phyloP scores from a whole-genome alignment of 2,797 vertebrate genomes.

The Champsocephalus esox region DNA sequence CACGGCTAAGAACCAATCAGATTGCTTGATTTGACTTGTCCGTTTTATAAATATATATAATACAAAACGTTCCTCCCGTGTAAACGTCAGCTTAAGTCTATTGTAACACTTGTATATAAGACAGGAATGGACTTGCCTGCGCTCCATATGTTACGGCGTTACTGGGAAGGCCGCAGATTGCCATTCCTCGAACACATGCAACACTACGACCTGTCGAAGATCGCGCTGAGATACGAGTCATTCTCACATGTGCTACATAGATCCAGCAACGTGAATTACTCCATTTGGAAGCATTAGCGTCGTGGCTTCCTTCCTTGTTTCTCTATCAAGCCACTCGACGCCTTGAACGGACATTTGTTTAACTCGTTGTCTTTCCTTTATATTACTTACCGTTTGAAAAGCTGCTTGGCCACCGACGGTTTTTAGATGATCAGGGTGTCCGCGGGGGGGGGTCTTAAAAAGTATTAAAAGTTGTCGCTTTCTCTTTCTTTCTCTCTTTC shows the following conservation, averaged over 20 bases:
- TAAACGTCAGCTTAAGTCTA: neutral
- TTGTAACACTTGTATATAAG: neutral
- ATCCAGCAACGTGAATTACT: neutral
- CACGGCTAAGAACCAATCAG: too few relatives aligned
- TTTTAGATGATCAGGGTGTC: too few relatives aligned
- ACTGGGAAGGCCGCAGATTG: conserved; percentile 15
- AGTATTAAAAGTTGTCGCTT: too few relatives aligned
- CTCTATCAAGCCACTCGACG: neutral
- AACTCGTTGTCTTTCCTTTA: too few relatives aligned
- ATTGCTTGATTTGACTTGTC: too few relatives aligned
- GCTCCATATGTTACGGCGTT: conserved; percentile 9
- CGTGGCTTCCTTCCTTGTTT: neutral
- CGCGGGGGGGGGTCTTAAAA: too few relatives aligned
- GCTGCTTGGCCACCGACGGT: too few relatives aligned
- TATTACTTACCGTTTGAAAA: too few relatives aligned
- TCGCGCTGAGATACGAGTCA: neutral
- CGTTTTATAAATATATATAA: too few relatives aligned
- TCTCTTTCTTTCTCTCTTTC: too few relatives aligned
- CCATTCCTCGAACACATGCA: conserved; percentile 1
- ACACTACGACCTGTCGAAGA: conserved; percentile 7
- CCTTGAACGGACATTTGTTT: too few relatives aligned
- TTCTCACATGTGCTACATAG: neutral
- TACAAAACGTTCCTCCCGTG: too few relatives aligned
- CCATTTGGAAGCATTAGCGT: neutral
- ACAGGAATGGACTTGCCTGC: neutral